Conservation (phyloP, 2,113 vertebrate species). For the Rallus limicola region DNA sequence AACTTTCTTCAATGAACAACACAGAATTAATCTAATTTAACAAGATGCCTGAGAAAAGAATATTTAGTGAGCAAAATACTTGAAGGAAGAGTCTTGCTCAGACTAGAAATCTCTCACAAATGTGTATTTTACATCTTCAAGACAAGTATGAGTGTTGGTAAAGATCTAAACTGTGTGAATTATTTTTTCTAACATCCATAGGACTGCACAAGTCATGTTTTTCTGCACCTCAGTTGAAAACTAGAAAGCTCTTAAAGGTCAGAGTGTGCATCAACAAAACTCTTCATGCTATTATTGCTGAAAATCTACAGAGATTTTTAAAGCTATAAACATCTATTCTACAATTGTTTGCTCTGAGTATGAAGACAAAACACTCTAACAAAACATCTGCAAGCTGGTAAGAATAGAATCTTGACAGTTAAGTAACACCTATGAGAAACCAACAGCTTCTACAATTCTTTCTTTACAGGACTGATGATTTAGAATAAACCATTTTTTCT, state of each 20-base stretch:
- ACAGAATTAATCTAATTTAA: background rate
- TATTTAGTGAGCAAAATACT: background rate
- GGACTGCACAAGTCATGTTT: background rate
- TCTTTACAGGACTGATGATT: background rate
- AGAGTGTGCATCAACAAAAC: background rate
- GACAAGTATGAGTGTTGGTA: background rate
- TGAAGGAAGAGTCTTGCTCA: background rate
- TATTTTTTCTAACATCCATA: fast-evolving
- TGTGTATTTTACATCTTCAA: background rate
- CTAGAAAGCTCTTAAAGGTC: background rate
- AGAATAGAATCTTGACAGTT: background rate
- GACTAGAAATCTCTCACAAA: background rate
- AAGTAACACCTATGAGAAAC: background rate
- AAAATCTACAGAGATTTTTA: background rate
- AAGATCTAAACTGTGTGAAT: background rate
- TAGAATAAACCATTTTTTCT: background rate
- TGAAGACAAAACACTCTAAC: background rate
- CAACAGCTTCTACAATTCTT: background rate
- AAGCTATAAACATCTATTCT: background rate
- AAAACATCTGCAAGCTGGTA: background rate
- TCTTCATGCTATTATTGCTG: background rate
- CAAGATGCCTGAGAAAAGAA: background rate
- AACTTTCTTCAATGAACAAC: background rate
- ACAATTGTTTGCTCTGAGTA: background rate
- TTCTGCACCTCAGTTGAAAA: background rate